These are phyloP conservation scores for Steatocranus sp. DNA, from an alignment of 2,797 vertebrate genomes.

Conservation along the genomic window DNA sequence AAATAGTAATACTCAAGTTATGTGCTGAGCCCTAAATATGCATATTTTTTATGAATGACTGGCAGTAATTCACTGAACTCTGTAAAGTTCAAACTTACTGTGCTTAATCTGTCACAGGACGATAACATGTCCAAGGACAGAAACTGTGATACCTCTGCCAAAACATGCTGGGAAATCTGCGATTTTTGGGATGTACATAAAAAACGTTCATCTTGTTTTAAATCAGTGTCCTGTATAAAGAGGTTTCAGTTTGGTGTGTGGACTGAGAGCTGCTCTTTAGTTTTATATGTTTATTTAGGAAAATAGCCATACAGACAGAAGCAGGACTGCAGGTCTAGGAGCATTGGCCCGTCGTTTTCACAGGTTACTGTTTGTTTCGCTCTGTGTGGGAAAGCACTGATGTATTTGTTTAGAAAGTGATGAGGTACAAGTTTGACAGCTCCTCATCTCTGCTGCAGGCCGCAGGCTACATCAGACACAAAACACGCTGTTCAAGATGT, in stretches of 20 bases:
- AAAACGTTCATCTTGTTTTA: not conserved
- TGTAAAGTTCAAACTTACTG: not conserved
- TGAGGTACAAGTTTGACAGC: not conserved
- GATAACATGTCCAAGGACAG: not conserved
- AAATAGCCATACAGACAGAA: not conserved
- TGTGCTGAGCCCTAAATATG: not conserved
- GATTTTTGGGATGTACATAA: not conserved
- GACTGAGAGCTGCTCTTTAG: not conserved
- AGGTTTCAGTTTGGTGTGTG: not conserved
- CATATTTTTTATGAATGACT: not conserved
- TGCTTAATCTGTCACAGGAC: not conserved
- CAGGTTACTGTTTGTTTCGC: not conserved
- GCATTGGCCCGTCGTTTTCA: not conserved
- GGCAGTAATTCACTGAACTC: not conserved
- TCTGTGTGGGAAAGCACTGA: not conserved
- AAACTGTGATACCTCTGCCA: accelerated
- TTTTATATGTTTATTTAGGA: not conserved
- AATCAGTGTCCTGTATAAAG: not conserved
- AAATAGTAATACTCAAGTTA: not conserved
- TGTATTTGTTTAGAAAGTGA: not conserved
- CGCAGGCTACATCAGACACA: not conserved
- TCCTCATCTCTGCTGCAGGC: not conserved
- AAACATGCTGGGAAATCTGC: not conserved
- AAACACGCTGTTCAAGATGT: not conserved
- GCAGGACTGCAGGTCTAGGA: not conserved